Evolutionary conservation across 2,888 invertebrate species (phyloP).

Genomic region (Meganola albula): DNA sequence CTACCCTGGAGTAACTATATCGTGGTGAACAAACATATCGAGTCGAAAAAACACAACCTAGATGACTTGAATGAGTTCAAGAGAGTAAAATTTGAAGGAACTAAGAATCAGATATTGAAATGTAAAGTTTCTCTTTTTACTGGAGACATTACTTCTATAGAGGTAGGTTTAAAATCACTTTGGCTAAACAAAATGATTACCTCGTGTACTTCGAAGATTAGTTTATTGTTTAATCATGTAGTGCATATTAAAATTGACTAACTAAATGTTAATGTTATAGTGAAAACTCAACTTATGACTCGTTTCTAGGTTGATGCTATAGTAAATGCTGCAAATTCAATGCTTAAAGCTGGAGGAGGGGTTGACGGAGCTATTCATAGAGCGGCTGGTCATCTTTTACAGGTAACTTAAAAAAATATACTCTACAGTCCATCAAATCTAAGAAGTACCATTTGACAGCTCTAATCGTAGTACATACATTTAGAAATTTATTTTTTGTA

Average conservation of each 20-base stretch:
- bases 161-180: no score
- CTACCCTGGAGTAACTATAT: conserved; percentile 77
- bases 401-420: no score
- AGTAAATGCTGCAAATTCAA: conserved; percentile 92
- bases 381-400: conserved; percentile 83
- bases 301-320: conserved; percentile 87
- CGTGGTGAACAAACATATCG: conserved; percentile 46
- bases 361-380: conserved; percentile 94
- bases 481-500: no score
- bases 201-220: no score
- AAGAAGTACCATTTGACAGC: no score
- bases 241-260: no score
- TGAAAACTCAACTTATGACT: no score
- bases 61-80: conserved; percentile 54
- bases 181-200: no score
- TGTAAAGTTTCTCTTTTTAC: conserved; percentile 82
- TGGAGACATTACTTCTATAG: conserved; percentile 90
- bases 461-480: no score
- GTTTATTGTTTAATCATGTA: no score
- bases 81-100: conserved; percentile 45
- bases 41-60: conserved; percentile 48
- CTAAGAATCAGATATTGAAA: conserved; percentile 62
- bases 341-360: conserved; percentile 88
- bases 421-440: no score
- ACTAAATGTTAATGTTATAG: no score